Evolutionary conservation across 2,888 invertebrate species (phyloP).

Genomic region (Lamellibrachia columna): DNA sequence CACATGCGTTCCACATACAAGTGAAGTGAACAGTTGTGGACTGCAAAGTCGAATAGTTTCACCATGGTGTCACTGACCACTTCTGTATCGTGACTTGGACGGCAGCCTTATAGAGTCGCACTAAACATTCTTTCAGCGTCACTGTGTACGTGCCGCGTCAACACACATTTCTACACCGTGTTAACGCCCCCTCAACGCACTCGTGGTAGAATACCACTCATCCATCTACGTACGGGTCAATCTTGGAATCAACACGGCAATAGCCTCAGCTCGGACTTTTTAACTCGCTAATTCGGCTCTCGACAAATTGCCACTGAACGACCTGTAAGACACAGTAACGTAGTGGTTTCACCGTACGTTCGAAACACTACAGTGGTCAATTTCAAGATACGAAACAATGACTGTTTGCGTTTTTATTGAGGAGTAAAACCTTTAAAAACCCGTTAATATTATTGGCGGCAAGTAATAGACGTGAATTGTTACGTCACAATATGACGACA

Average conservation of each 20-base stretch:
- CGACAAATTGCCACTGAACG: too few relatives aligned
- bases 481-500: too few relatives aligned
- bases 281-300: background rate
- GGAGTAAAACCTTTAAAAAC: too few relatives aligned
- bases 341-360: too few relatives aligned
- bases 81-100: conserved; percentile 13
- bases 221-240: background rate
- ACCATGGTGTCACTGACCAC: background rate
- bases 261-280: background rate
- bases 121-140: conserved; percentile 45
- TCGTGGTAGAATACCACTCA: background rate
- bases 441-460: too few relatives aligned
- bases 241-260: background rate
- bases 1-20: background rate
- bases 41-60: background rate
- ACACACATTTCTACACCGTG: background rate
- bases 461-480: too few relatives aligned
- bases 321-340: too few relatives aligned
- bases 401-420: too few relatives aligned
- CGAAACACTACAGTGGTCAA: too few relatives aligned
- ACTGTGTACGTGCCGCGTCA: conserved; percentile 23
- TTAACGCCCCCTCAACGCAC: background rate
- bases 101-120: conserved; percentile 24
- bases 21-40: background rate
- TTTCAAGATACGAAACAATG: too few relatives aligned